Conservation (phyloP, 1,140 invertebrate genomes). For the Schlechtendalia chinensis region DNA sequence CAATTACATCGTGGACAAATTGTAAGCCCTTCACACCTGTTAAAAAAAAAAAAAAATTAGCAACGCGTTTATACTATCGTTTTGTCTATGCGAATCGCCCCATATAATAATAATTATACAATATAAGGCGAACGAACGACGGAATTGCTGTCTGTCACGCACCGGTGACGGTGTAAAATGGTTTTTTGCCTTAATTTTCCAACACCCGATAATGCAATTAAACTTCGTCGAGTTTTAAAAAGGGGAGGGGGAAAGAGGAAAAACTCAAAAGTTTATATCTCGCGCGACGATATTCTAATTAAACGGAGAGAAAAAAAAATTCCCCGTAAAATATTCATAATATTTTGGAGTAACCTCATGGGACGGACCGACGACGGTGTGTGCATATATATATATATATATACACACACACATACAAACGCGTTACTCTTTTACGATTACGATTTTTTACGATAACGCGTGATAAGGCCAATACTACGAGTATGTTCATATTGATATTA, state of each 20-base stretch:
- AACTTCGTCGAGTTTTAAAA: constrained; percentile 17
- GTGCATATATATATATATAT: too few relatives aligned
- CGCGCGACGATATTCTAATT: constrained; percentile 19
- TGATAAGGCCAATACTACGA: constrained; percentile 22
- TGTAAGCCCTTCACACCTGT: background rate
- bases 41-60: background rate
- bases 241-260: background rate
- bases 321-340: constrained; percentile 7
- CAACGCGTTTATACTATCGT: background rate
- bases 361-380: too few relatives aligned
- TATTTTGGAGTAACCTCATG: too few relatives aligned
- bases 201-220: constrained; percentile 30
- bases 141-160: constrained; percentile 20
- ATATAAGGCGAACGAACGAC: background rate
- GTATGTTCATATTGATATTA: too few relatives aligned
- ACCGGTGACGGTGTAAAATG: constrained; percentile 18
- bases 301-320: background rate
- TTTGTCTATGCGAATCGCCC: background rate
- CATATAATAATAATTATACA: constrained; percentile 1
- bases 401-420: too few relatives aligned
- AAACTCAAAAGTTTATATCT: constrained; percentile 1
- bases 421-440: constrained; percentile 17
- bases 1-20: background rate
- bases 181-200: constrained; percentile 40
- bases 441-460: constrained; percentile 35